Percentiles rank a stretch among this genome's conserved stretches.
These are phyloP conservation scores for Manis javanica DNA, from an alignment of 2,797 vertebrate genomes.

Conservation along the genomic window DNA sequence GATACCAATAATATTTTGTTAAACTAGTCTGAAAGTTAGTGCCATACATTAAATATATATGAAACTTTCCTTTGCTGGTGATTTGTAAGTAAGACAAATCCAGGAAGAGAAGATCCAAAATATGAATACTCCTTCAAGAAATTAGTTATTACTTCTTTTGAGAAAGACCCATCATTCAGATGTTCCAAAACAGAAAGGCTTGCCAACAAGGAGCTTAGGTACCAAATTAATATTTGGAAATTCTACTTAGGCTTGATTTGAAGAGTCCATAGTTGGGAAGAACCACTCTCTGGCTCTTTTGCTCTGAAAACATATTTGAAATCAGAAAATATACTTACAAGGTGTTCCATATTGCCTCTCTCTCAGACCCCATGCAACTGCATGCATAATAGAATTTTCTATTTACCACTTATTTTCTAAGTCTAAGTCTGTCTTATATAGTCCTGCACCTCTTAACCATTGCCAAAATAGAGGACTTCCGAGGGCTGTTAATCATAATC, in stretches of 20 bases:
- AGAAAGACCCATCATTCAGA: neutral
- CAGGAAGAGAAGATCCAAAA: neutral
- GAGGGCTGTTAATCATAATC: neutral
- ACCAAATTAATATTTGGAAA: constrained; percentile 22
- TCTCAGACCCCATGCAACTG: neutral
- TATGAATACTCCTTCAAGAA: neutral
- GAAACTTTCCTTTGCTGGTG: neutral
- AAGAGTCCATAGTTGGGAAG: neutral
- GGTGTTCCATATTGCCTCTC: constrained; percentile 71
- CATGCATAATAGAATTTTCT: neutral
- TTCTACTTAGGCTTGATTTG: constrained; percentile 19
- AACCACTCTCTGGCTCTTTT: neutral
- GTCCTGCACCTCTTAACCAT: neutral
- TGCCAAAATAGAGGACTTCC: constrained; percentile 1
- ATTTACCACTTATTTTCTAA: neutral
- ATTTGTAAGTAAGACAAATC: neutral
- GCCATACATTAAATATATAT: neutral
- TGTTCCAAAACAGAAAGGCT: neutral
- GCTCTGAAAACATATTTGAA: neutral
- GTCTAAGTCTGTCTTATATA: constrained; percentile 68
- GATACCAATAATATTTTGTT: neutral
- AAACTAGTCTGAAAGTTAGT: neutral
- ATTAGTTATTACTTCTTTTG: neutral
- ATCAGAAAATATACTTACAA: constrained; percentile 78
- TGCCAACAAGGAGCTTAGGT: neutral